Conservation (phyloP, 2,113 vertebrate species). For the Anser cygnoides region DNA sequence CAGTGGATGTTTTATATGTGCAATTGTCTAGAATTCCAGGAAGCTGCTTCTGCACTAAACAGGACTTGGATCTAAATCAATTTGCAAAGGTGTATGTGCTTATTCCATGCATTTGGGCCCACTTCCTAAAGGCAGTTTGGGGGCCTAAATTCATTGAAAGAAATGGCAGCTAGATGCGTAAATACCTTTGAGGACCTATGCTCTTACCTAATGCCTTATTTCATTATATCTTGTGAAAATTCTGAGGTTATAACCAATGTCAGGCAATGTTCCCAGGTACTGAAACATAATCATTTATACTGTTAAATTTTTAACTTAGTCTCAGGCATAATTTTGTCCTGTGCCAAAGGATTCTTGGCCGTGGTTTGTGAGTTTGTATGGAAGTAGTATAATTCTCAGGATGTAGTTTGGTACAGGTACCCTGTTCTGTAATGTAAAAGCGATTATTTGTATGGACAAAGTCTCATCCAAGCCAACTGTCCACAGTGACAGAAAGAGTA, state of each 20-base stretch:
- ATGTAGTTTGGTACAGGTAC: neutral
- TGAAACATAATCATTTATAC: neutral
- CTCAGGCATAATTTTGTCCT: neutral
- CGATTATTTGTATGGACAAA: neutral
- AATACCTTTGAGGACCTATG: neutral
- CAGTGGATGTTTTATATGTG: neutral
- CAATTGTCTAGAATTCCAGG: neutral
- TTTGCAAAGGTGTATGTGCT: neutral
- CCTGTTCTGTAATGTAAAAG: neutral
- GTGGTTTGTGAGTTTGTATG: neutral
- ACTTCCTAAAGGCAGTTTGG: neutral
- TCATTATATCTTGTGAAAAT: neutral
- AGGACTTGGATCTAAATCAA: neutral
- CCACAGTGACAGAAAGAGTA: neutral
- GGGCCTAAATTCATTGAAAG: neutral
- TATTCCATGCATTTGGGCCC: neutral
- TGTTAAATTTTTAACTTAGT: neutral
- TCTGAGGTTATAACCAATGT: neutral
- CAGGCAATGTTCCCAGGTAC: neutral
- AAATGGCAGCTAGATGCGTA: neutral
- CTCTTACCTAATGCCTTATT: neutral
- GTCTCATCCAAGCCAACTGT: neutral
- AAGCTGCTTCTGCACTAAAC: neutral
- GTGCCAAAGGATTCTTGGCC: neutral
- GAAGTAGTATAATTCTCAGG: neutral